Percentiles rank a stretch among this genome's conserved stretches.
phyloP scores from a whole-genome alignment of 2,888 invertebrate species.

The Scaptomyza cyrtandrae region DNA sequence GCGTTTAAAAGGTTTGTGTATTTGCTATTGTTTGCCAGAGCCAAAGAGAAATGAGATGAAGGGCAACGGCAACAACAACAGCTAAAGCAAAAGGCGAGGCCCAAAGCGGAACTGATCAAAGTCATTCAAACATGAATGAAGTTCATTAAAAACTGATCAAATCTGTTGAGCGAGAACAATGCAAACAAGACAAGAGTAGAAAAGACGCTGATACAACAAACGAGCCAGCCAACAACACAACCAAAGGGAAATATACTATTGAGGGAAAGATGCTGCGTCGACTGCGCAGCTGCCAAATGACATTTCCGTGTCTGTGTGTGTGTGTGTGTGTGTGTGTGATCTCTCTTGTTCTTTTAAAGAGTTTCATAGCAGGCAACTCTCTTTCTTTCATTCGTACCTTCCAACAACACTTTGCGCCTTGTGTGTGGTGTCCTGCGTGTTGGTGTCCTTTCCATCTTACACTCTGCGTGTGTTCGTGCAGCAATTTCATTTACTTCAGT shows the following conservation, averaged over 20 bases:
- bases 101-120: conserved; percentile 80
- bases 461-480: conserved; percentile 3
- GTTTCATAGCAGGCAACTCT: conserved; percentile 48
- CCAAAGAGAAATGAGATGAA: conserved; percentile 27
- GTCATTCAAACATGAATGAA: conserved; percentile 82
- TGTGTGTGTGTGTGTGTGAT: not conserved
- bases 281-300: conserved; percentile 66
- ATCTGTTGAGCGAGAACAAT: conserved; percentile 79
- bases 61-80: conserved; percentile 3
- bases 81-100: conserved; percentile 40
- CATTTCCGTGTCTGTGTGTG: conserved; percentile 28
- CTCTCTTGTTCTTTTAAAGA: not conserved
- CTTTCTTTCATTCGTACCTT: not conserved
- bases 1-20: conserved; percentile 74
- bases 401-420: conserved; percentile 6
- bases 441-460: not conserved
- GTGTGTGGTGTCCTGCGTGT: conserved; percentile 9
- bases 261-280: conserved; percentile 36
- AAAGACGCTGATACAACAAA: conserved; percentile 68
- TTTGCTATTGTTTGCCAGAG: conserved; percentile 59
- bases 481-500: conserved; percentile 4
- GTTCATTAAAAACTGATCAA: conserved; percentile 84
- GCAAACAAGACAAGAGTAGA: conserved; percentile 71
- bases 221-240: conserved; percentile 39
- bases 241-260: conserved; percentile 24